A percentile compares a stretch with the other conserved stretches of the same genome.
Evolutionary conservation across 2,113 vertebrate genomes (phyloP).

Genomic region (Nannospalax galili): DNA sequence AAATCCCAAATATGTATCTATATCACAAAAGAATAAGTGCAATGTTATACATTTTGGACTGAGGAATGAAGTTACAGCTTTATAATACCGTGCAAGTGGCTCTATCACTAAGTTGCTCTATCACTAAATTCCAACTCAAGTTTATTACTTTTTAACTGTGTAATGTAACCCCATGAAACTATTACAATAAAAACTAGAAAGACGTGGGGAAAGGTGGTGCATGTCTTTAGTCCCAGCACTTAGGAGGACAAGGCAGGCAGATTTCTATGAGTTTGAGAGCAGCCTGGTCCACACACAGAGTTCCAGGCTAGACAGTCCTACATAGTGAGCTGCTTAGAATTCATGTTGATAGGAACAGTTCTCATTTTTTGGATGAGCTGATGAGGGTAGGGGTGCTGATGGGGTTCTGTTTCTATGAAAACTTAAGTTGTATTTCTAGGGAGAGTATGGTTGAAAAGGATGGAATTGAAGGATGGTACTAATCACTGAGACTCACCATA

Average conservation of each 20-base stretch:
- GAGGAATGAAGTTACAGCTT: background rate
- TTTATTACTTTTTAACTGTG: background rate
- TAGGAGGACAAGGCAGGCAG: no score
- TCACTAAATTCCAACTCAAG: background rate
- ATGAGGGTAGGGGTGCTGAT: background rate
- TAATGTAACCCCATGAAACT: background rate
- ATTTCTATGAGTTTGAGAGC: background rate
- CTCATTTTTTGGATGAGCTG: background rate
- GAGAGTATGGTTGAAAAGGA: background rate
- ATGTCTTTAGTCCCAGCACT: background rate
- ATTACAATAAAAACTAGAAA: slow-evolving; percentile 4
- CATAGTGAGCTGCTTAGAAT: background rate
- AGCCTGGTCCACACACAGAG: background rate
- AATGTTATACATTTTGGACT: background rate
- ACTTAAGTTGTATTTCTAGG: background rate
- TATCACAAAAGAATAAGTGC: background rate
- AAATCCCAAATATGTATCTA: background rate
- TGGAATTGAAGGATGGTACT: background rate
- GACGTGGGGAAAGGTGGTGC: background rate
- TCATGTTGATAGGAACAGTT: background rate
- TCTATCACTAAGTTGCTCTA: background rate
- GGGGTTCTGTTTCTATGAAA: background rate
- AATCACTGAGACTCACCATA: background rate
- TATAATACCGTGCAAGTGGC: background rate
- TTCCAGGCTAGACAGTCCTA: background rate